Evolutionary conservation across 2,888 invertebrate genomes (phyloP), one percentile per base, ranked within the genome.

Genomic region (Meiosimyza decipiens): DNA sequence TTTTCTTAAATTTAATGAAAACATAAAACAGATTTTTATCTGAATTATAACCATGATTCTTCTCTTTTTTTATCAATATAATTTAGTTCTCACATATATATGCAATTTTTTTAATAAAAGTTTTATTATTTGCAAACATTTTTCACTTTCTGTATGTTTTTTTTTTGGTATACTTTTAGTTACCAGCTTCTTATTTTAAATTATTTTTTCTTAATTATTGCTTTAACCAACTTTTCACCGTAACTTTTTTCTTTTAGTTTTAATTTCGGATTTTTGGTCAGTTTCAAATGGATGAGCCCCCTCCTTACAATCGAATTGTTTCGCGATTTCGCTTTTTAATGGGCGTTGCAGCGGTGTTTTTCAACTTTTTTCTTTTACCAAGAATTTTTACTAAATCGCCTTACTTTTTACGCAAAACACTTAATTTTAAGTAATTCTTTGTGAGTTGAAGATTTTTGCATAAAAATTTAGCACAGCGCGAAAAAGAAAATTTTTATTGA

Each of bases 401-500:
- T 6, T 55, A 16, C 59, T 51, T 50, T 50, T 40, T 51, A 54
- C 28, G 47, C 16, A 60, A 6, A 62, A 62, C 33, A 40, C 49
- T 63, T 57, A 47, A 18, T 15, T 63, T 69, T 63, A 47, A 49
- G 51, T 16, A 18, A 28, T 51, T 51, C 57, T 18, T 40, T 49
- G 15, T 18, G 50, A 47, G 70, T 57, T 55, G 9, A 64, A 71
- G 66, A 50, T 66, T 71, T 72, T 63, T 63, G 66, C 75, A 73
- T 64, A 69, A 71, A 73, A 71, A 74, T 71, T 74, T 69, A 76
- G 68, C 72, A 72, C 73, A 74, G 60, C 70, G 65, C 70, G 73
- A 73, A 73, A 75, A 75, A 63, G 85, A 84, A 85, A 84, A 84
- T 81, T 84, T 84, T 82, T 85, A 84, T 85, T 85, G 84, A 84